Evolutionary conservation across 2,888 invertebrate genomes (phyloP).

Genomic region (Drosophila eohydei): DNA sequence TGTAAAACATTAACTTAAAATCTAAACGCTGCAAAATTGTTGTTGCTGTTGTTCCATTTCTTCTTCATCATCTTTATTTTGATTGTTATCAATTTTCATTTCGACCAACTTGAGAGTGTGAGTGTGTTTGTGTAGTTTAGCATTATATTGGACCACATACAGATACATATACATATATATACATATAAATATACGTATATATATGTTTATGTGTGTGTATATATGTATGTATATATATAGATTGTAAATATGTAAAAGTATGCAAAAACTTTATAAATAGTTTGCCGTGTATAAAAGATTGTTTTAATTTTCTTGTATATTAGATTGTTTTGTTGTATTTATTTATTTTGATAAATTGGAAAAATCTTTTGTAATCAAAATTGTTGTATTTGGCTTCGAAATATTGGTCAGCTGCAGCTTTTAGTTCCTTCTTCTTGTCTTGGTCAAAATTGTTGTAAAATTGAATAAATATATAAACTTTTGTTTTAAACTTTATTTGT

Average conservation of each 20-base stretch:
- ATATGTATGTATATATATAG: conserved; percentile 1
- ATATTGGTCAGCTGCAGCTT: conserved; percentile 47
- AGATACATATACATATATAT: background rate
- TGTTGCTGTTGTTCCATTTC: conserved; percentile 13
- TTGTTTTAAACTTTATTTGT: conserved; percentile 9
- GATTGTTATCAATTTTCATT: conserved; percentile 53
- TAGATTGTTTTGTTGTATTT: conserved; percentile 6
- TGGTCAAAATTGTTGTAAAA: conserved; percentile 32
- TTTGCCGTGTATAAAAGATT: conserved; percentile 18
- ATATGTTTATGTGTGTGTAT: conserved; percentile 8
- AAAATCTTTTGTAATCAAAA: conserved; percentile 14
- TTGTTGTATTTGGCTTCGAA: conserved; percentile 40
- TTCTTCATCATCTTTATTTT: conserved; percentile 18
- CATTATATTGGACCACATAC: conserved; percentile 14
- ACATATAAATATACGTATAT: background rate
- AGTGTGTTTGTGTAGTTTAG: conserved; percentile 6
- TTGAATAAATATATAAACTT: background rate
- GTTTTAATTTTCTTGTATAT: conserved; percentile 11
- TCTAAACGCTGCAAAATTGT: conserved; percentile 47
- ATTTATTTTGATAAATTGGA: background rate
- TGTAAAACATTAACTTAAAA: conserved; percentile 54
- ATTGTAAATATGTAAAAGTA: conserved; percentile 35
- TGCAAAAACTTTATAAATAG: conserved; percentile 23
- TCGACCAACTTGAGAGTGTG: conserved; percentile 18
- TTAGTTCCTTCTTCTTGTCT: conserved; percentile 20